Conservation (phyloP, 2,797 vertebrate species). For the Staurois parvus region DNA sequence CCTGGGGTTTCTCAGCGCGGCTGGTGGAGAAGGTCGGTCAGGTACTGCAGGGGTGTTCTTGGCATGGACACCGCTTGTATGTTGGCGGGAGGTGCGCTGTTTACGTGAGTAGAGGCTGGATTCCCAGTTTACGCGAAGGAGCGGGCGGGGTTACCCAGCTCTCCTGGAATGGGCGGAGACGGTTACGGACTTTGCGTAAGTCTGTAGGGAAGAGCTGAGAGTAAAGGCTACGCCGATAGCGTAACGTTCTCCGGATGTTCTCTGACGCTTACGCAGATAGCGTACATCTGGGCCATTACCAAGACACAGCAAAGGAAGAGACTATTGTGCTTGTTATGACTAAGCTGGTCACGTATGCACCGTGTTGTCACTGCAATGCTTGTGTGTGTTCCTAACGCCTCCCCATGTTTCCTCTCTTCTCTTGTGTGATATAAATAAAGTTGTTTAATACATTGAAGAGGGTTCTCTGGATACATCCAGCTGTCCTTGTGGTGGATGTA, state of each 20-base stretch:
- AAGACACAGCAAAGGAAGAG: not conserved
- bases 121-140: conserved; percentile 1
- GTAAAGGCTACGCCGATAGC: not conserved
- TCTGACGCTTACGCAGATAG: not conserved
- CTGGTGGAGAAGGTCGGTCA: not conserved
- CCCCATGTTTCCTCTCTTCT: no score
- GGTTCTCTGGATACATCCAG: no score
- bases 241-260: conserved; percentile 26
- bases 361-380: no score
- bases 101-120: not conserved
- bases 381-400: no score
- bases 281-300: not conserved
- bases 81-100: conserved; percentile 53
- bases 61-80: not conserved
- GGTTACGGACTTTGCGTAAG: not conserved
- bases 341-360: no score
- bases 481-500: no score
- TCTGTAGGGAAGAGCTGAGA: not conserved
- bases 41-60: not conserved
- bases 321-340: no score
- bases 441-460: no score
- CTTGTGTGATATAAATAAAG: no score
- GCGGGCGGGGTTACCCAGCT: not conserved
- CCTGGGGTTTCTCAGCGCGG: not conserved
- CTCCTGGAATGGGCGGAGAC: conserved; percentile 28